phyloP scores from a whole-genome alignment of 2,888 invertebrate species.

The Pecten maximus region DNA sequence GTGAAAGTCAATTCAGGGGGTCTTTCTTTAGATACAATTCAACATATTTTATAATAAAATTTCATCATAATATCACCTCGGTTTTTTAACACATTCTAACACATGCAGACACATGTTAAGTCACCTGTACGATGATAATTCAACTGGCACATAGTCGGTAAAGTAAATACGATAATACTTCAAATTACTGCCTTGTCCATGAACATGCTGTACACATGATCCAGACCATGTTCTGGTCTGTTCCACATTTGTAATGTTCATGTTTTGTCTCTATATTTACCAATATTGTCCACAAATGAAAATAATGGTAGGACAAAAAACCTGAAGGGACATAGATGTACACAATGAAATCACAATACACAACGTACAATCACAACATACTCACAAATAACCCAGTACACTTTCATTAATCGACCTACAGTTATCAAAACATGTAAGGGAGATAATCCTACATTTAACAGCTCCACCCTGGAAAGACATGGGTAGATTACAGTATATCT shows the following conservation, averaged over 20 bases:
- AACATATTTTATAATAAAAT: neutral
- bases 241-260: neutral
- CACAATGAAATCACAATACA: conserved; percentile 19
- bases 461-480: neutral
- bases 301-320: neutral
- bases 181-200: neutral
- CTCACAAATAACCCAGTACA: neutral
- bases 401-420: neutral
- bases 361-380: neutral
- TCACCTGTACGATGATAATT: neutral
- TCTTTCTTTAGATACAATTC: neutral
- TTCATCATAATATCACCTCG: neutral
- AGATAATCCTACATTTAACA: neutral
- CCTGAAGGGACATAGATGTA: neutral
- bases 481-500: neutral
- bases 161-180: neutral
- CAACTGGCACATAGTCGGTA: neutral
- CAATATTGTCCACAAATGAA: neutral
- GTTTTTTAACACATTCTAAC: neutral
- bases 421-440: neutral
- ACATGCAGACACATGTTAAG: neutral
- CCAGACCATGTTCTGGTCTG: neutral
- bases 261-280: neutral
- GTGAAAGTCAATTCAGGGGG: neutral
- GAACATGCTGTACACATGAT: neutral